Conservation (phyloP, 2,113 vertebrate genomes). For the Serranochromis macrocephalus region DNA sequence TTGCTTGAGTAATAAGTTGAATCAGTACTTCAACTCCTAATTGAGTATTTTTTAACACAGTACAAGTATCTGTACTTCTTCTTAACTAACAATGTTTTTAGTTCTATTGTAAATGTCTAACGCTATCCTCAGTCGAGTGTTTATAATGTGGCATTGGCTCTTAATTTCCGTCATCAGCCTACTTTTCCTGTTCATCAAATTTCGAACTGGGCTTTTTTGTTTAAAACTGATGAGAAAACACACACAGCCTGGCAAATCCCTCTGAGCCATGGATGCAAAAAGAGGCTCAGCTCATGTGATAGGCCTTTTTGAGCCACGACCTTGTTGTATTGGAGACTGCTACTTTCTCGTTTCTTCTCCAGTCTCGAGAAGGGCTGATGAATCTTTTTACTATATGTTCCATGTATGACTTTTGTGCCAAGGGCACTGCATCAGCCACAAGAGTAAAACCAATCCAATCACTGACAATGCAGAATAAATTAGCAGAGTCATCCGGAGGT, state of each 20-base stretch:
- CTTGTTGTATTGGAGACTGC: neutral
- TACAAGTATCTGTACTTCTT: neutral
- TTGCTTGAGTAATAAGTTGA: neutral
- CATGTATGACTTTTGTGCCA: slow-evolving; percentile 5
- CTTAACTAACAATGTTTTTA: neutral
- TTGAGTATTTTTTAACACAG: neutral
- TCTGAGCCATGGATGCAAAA: neutral
- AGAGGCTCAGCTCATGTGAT: neutral
- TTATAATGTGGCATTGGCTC: slow-evolving; percentile 11
- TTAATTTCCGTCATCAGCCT: neutral
- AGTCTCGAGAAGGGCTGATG: slow-evolving; percentile 14
- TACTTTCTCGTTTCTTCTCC: slow-evolving; percentile 7
- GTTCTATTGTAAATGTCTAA: neutral
- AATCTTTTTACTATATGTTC: slow-evolving; percentile 7
- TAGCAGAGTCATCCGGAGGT: slow-evolving; percentile 23
- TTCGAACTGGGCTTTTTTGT: slow-evolving; percentile 21
- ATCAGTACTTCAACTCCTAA: neutral
- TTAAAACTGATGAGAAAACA: slow-evolving; percentile 28
- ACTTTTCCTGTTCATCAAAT: slow-evolving; percentile 42
- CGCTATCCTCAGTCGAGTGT: neutral
- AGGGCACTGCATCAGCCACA: neutral
- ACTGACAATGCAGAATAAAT: slow-evolving; percentile 10
- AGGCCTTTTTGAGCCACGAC: neutral
- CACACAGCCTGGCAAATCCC: neutral
- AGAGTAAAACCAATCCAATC: slow-evolving; percentile 27